Evolutionary conservation across 2,113 vertebrate genomes (phyloP), one percentile per base, ranked within the genome.

Genomic region (Pterocles orientalis): DNA sequence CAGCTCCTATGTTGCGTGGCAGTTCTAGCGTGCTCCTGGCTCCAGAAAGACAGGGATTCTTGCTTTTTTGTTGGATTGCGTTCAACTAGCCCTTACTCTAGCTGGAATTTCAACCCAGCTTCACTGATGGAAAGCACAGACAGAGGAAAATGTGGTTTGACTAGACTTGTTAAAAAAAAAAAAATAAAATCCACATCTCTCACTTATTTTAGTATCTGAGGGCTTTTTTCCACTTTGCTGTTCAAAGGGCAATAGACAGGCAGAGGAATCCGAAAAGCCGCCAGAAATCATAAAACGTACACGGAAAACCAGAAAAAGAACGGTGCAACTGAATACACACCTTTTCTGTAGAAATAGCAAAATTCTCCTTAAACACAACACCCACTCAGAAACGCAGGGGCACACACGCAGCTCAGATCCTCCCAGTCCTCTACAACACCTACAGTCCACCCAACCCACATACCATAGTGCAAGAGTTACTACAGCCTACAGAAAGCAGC

Each of bases 81-180:
- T 62, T 75, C 93, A 82, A 2, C 56, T 4, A 47, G 51, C 23
- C 84, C 61, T 48, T 21, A 16, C 26, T 91, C 51, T 8, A 66
- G 61, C 76, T 89, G 76, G 34, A 79, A 80, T 86, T 57, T 51
- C 56, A 60, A 72, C 54, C 45, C 78, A 48, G 68, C 64, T 58
- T 17, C 36, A 43, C 81, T 86, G 88, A 82, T 86, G 80, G 73
- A 66, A 95, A 95, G 88, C 77, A 57, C 81, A 86, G 87, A 9
- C 73, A 57, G 78, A 76, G 87, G 83, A 94, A 94, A 92, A 88
- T 36, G 83, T 61, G 87, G 83, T 85, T 88, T 73, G 76, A 82
- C 50, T 53, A 82, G 83, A 73, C 83, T 82, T 23, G 23, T 51
- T 84, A 76, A 78, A 81, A 75, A 68, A 56, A 60, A 11, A 23